Evolutionary conservation across 2,888 invertebrate genomes (phyloP).

Genomic region (Polydrusus pterygomalis): DNA sequence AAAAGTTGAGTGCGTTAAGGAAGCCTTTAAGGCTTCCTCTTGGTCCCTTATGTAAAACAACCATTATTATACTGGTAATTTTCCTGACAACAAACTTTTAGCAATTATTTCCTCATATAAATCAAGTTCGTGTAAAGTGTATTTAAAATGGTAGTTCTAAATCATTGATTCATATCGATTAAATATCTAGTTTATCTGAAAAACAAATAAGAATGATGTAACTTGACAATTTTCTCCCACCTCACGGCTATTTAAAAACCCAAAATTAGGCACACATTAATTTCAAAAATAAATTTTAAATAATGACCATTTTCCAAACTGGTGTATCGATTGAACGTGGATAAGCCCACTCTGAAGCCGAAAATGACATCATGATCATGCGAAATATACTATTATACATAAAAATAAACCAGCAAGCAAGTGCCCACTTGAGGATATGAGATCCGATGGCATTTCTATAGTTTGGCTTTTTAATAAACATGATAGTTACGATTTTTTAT

Average conservation of each 20-base stretch:
- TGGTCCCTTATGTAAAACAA: too few species aligned
- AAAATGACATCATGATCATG: constrained; percentile 28
- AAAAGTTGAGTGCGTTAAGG: too few species aligned
- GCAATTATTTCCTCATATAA: too few species aligned
- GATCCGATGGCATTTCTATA: too few species aligned
- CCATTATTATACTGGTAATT: too few species aligned
- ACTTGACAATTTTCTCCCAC: constrained; percentile 14
- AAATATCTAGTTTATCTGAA: not conserved
- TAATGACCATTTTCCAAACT: constrained; percentile 25
- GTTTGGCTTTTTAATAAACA: too few species aligned
- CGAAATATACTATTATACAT: too few species aligned
- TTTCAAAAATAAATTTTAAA: constrained; percentile 12
- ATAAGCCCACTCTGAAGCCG: constrained; percentile 16
- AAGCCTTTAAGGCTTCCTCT: too few species aligned
- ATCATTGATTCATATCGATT: not conserved
- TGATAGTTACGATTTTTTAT: too few species aligned
- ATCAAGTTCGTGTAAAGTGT: too few species aligned
- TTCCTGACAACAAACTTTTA: too few species aligned
- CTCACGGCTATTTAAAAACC: not conserved
- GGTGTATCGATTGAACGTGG: not conserved
- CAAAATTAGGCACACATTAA: not conserved
- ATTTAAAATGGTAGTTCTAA: not conserved
- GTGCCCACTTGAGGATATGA: not conserved
- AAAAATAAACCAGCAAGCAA: not conserved
- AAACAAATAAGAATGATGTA: not conserved